Conservation (phyloP, 2,888 invertebrate species). For the Leptogaster cylindrica region DNA sequence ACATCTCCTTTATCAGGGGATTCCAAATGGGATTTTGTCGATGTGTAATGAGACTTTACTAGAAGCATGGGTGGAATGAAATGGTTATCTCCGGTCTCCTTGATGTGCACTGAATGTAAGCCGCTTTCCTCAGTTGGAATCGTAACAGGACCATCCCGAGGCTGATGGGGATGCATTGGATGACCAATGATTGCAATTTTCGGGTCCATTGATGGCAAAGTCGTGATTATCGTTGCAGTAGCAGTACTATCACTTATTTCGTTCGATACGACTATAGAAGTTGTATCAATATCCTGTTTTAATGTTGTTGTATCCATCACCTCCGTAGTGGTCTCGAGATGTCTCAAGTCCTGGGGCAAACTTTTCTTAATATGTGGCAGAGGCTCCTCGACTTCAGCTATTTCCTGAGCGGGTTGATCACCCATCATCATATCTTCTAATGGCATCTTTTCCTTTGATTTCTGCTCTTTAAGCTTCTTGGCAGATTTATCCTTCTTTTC, state of each 20-base stretch:
- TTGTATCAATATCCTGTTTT: neutral
- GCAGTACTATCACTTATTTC: slow-evolving; percentile 32
- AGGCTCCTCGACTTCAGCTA: slow-evolving; percentile 34
- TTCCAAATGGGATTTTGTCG: slow-evolving; percentile 51
- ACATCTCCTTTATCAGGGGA: slow-evolving; percentile 26
- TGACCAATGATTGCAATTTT: slow-evolving; percentile 54
- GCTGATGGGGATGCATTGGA: slow-evolving; percentile 59
- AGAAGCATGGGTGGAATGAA: slow-evolving; percentile 62
- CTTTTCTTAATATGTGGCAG: slow-evolving; percentile 60
- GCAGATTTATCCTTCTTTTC: slow-evolving; percentile 53
- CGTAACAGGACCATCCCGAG: slow-evolving; percentile 39
- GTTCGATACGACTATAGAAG: neutral
- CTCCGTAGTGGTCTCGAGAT: slow-evolving; percentile 42
- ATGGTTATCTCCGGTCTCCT: slow-evolving; percentile 59
- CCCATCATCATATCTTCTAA: slow-evolving; percentile 60
- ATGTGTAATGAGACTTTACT: slow-evolving; percentile 61
- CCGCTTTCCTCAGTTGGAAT: slow-evolving; percentile 23
- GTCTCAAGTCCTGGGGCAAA: slow-evolving; percentile 54
- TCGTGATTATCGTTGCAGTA: slow-evolving; percentile 31
- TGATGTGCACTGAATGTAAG: slow-evolving; percentile 47
- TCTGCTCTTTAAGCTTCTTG: slow-evolving; percentile 46
- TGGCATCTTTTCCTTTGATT: slow-evolving; percentile 46
- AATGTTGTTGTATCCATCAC: slow-evolving; percentile 42
- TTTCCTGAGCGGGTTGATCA: slow-evolving; percentile 58
- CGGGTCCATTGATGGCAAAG: slow-evolving; percentile 31